Evolutionary conservation across 1,140 invertebrate species (phyloP).

Genomic region (Psix sp.): DNA sequence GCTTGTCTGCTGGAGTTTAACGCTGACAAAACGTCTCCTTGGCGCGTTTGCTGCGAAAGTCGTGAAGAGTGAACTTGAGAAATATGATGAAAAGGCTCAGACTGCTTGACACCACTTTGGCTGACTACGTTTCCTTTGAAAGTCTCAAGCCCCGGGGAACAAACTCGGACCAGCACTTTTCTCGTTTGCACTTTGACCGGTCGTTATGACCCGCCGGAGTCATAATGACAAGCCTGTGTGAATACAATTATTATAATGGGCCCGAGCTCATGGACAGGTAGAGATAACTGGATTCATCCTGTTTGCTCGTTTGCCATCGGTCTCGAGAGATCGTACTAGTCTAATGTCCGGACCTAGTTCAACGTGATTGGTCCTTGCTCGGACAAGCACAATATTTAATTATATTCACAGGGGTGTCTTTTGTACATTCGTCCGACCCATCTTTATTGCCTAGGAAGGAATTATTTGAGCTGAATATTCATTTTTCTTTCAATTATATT

Average conservation of each 20-base stretch:
- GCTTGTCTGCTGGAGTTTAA: too few relatives aligned
- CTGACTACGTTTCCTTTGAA: slow-evolving; percentile 37
- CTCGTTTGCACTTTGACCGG: slow-evolving; percentile 40
- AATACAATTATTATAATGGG: slow-evolving; percentile 62
- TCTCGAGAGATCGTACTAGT: slow-evolving; percentile 51
- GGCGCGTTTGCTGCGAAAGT: slow-evolving; percentile 1
- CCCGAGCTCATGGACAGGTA: slow-evolving; percentile 48
- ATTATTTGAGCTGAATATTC: slow-evolving; percentile 59
- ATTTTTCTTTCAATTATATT: slow-evolving; percentile 57
- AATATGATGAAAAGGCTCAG: slow-evolving; percentile 19
- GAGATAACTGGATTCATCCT: slow-evolving; percentile 63
- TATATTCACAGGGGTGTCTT: slow-evolving; percentile 60
- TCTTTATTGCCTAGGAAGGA: slow-evolving; percentile 43
- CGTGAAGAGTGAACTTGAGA: slow-evolving; percentile 13
- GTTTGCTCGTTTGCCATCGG: slow-evolving; percentile 61
- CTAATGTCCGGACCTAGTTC: slow-evolving; percentile 63
- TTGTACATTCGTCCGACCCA: slow-evolving; percentile 43
- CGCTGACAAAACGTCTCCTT: too few relatives aligned
- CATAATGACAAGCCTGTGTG: slow-evolving; percentile 54
- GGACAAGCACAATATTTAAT: slow-evolving; percentile 64
- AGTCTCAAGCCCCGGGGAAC: background rate
- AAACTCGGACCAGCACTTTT: slow-evolving; percentile 46
- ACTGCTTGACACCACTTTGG: slow-evolving; percentile 33
- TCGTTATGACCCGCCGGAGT: slow-evolving; percentile 52
- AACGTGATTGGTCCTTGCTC: slow-evolving; percentile 62